phyloP scores from a whole-genome alignment of 2,113 vertebrate genomes.

The Eonycteris spelaea region DNA sequence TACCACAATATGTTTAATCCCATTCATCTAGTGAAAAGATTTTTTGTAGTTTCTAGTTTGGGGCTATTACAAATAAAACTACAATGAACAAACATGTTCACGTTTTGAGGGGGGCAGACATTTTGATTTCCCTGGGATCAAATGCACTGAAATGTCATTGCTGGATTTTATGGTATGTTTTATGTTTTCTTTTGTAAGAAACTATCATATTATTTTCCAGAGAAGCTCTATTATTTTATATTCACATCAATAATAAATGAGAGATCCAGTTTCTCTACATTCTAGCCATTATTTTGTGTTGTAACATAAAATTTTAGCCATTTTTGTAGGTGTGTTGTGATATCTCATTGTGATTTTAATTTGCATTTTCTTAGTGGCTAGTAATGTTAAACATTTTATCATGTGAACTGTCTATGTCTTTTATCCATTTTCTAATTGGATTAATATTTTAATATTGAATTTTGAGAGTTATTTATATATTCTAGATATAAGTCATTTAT shows the following conservation, averaged over 20 bases:
- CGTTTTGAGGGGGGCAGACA: accelerated
- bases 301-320: not conserved
- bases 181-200: not conserved
- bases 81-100: not conserved
- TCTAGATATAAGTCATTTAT: not conserved
- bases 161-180: not conserved
- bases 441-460: not conserved
- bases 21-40: not conserved
- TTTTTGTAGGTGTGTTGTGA: not conserved
- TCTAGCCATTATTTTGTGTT: not conserved
- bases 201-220: not conserved
- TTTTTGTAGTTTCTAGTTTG: not conserved
- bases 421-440: not conserved
- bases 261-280: not conserved
- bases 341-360: not conserved
- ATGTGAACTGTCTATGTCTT: not conserved
- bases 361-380: not conserved
- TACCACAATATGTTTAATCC: not conserved
- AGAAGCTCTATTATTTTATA: not conserved
- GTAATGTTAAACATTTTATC: not conserved
- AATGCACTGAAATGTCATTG: not conserved
- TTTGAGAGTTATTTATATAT: not conserved
- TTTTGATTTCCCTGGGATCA: not conserved
- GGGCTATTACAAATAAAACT: not conserved
- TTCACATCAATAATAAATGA: not conserved